Evolutionary conservation across 2,888 invertebrate species (phyloP), one percentile per base, ranked within the genome.

Genomic region (Drosophila kanekoi): DNA sequence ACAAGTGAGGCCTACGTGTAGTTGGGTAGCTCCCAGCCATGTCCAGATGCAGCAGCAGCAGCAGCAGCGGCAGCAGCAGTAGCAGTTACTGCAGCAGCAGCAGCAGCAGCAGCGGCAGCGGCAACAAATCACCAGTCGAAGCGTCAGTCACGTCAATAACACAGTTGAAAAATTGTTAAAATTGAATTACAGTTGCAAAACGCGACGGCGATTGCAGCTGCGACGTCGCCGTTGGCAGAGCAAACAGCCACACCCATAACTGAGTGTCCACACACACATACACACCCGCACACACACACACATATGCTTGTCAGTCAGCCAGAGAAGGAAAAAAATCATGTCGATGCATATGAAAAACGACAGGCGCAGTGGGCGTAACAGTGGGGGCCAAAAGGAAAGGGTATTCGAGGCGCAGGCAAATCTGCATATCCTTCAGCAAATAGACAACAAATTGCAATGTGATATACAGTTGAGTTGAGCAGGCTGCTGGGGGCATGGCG

Each of bases 131-230:
- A 89, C 79, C 89, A 77, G 68, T 72, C 68, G 77, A 72, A 68
- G 83, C 88, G 86, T 81, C 88, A 87, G 85, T 87, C 90, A 90
- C 86, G 91, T 90, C 90, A 91, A 90, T 90, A 90, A 89, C 90
- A 87, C 90, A 91, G 90, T 90, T 90, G 90, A 90, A 90, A 90
- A 90, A 90, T 91, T 90, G 90, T 90, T 90, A 91, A 90, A 90
- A 90, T 90, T 90, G 86, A 86, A 86, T 85, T 85, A 85, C 85
- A 85, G 85, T 89, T 85, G 89, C 87, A 89, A 88, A 84, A 79
- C 89, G 89, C 87, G 79, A 77, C 67, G 67, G 60, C 74, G 86
- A 81, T 72, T 74, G 71, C 69, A 72, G 75, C 64, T 40, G 73
- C 68, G 45, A 65, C 61, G 72, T 44, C 40, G 48, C 38, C 77